Base-by-base conservation (phyloP, 2,888 invertebrate genomes). In the Neria commutata region DNA sequence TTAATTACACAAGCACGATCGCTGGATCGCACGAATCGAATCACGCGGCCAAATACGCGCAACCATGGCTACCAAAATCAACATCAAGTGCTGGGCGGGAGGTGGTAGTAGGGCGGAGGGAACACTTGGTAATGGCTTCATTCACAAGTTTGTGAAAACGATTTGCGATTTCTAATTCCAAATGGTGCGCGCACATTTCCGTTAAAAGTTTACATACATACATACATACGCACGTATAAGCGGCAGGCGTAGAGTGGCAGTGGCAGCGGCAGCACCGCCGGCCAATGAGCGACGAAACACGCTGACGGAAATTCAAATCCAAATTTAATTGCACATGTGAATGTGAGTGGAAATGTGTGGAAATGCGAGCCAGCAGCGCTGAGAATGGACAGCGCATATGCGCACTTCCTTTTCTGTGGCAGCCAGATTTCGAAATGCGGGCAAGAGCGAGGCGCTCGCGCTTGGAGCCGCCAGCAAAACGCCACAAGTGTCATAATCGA, bases 161-260 rank as follows among this genome's bases (percentile, higher is more conserved):
- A 56, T 56, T 61, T 59, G 56, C 58, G 56, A 59, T 61, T 63
- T 61, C 63, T 61, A 63, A 58, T 63, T 63, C 56, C 52, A 59
- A 63, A 58, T 63, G 58, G 56, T 54, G 58, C 45, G 60, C 58
- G 54, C 34, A 52, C 63, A 56, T 61, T 63, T 63, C 63, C 63
- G 60, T 61, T 63, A 52, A 63, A 46, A 50, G 33, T 48, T 53
- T 26, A 25, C 37, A 2, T 48, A 17, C 37, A 34, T 25, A 23
- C 33, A 40, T 51, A n/a, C 34, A 55, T 53, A 42, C 52, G 42
- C 50, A 33, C 24, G 10, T 2, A 17, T 37, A 33, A 34, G 3
- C 16, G 42, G 19, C 16, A 24, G 21, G 51, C 19, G 1, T 14
- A 47, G 19, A 55, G 42, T 8, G 34, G 29, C n/a, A n/a, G n/a